Percentiles rank a stretch among this genome's conserved stretches.
Conservation (phyloP, 2,113 vertebrate genomes). For the Anseranas semipalmata region DNA sequence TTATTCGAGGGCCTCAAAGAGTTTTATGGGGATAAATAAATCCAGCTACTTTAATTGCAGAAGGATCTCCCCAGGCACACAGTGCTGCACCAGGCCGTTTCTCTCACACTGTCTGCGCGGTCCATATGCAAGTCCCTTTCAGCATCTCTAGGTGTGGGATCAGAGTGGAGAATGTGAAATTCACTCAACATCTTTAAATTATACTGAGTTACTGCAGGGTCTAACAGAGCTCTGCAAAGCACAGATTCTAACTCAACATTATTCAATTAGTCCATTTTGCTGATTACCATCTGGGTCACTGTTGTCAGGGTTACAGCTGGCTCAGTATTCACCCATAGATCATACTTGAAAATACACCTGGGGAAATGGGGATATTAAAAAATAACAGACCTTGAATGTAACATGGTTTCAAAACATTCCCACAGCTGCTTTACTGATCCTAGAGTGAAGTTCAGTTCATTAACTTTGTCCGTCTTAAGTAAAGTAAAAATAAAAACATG, state of each 20-base stretch:
- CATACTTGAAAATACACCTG: constrained; percentile 20
- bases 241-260: neutral
- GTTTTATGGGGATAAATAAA: neutral
- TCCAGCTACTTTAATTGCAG: neutral
- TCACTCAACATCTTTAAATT: neutral
- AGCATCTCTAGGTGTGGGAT: neutral
- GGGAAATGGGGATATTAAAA: neutral
- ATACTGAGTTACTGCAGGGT: neutral
- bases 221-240: neutral
- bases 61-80: neutral
- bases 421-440: neutral
- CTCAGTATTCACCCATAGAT: neutral
- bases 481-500: neutral
- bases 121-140: neutral
- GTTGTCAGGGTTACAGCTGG: constrained; percentile 42
- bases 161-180: neutral
- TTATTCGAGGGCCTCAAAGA: neutral
- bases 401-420: neutral
- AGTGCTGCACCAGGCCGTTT: neutral
- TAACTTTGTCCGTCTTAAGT: neutral
- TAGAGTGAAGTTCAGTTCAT: neutral
- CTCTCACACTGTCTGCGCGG: neutral
- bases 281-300: constrained; percentile 40
- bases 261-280: constrained; percentile 42
- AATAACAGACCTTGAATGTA: neutral